Evolutionary conservation across 2,113 vertebrate genomes (phyloP), one percentile per base, ranked within the genome.

Genomic region (Percopsis transmontana): DNA sequence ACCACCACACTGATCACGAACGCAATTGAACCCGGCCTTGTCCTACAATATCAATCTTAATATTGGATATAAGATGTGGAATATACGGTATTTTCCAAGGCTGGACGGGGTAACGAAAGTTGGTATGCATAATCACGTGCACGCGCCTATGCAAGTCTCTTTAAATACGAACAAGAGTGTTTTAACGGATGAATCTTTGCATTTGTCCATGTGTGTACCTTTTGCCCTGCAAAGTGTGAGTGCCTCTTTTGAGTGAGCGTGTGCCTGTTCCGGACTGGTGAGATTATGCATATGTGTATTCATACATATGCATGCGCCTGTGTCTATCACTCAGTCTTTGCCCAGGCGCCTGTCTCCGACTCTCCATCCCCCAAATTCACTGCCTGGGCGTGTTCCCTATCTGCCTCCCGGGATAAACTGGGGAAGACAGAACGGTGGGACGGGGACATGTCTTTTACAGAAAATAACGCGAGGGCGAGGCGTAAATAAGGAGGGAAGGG

Each of bases 241-340:
- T 61, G 72, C 33, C 20, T n/a, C n/a, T n/a, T n/a, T n/a, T 67
- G 1, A 50, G 64, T 62, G 54, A 66, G 38, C 56, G 64, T 65
- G 9, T 65, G 20, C 16, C 71, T 72, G 57, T 66, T 72, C 40
- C 66, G 59, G 18, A 61, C 48, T n/a, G 16, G 42, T 70, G 63
- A 83, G 87, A 89, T 88, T 88, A 88, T 89, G 87, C 83, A 23
- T 54, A 79, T 85, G 87, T 85, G 82, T 81, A 73, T 84, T 88
- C 86, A 90, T 90, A 88, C 76, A 85, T 87, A 89, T 88, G 74
- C 73, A 89, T 83, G 68, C 55, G 56, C 63, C 76, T 59, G 24
- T 70, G 72, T 84, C 84, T 77, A 73, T 85, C 79, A 76, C 75
- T 53, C 19, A 21, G 71, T 74, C 77, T 85, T 87, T 85, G 77